Conservation (phyloP, 2,113 vertebrate genomes). For the Xenotilapia leptura region DNA sequence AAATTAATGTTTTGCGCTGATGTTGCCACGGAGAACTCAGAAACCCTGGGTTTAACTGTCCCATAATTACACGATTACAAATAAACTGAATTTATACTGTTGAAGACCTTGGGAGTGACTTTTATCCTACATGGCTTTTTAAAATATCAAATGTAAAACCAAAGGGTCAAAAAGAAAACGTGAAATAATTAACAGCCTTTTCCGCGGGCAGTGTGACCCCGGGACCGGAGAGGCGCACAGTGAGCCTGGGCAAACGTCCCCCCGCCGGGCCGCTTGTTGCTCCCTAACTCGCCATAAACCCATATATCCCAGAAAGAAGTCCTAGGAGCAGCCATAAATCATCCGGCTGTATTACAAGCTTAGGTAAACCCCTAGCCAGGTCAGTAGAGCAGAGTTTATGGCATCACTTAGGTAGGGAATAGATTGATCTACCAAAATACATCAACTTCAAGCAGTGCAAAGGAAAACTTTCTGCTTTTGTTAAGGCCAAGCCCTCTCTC, state of each 20-base stretch:
- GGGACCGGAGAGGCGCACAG: neutral
- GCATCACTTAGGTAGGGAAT: slow-evolving; percentile 46
- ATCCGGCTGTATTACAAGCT: slow-evolving; percentile 45
- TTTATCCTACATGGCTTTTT: neutral
- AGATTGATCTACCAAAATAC: slow-evolving; percentile 56
- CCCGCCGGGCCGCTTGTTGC: neutral
- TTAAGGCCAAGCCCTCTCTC: neutral
- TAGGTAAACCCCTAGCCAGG: slow-evolving; percentile 41
- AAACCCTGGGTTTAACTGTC: neutral
- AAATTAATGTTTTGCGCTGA: neutral
- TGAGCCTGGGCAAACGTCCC: neutral
- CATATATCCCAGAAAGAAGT: slow-evolving; percentile 14
- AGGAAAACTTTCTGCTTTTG: neutral
- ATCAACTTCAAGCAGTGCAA: slow-evolving; percentile 21
- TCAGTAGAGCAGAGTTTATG: slow-evolving; percentile 52
- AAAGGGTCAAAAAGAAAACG: neutral
- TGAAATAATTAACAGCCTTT: neutral
- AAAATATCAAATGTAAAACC: neutral
- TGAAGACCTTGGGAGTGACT: neutral
- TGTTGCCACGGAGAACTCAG: neutral
- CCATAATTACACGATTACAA: neutral
- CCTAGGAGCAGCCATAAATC: slow-evolving; percentile 45
- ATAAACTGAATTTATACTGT: neutral
- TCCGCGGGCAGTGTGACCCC: slow-evolving; percentile 18
- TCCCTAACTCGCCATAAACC: slow-evolving; percentile 13